Base-by-base conservation (phyloP, 2,888 invertebrate species). In the Leptinotarsa peninsularis region DNA sequence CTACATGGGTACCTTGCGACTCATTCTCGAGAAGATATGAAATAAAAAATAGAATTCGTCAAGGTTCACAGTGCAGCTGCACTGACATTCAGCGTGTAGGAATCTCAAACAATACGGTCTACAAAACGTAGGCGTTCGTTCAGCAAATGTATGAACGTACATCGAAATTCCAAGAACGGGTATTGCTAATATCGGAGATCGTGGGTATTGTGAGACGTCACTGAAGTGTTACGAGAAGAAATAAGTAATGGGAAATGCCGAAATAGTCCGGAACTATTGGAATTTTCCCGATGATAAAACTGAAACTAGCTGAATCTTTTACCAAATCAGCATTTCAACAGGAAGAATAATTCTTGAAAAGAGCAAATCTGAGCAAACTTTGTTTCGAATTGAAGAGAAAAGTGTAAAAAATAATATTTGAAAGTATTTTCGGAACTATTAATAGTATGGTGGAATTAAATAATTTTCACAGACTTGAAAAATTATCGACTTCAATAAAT, bases 31-130 rank as follows among this genome's bases (percentile, higher is more conserved):
- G 58, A n/a, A 14, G n/a, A 43, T n/a, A n/a, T 17, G n/a, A 4
- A 43, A 63, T 27, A n/a, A 33, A 63, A 63, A 63, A n/a, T 33
- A 5, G 63, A 63, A 63, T 63, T 63, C n/a, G 33, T 63, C 63
- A 63, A 63, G 63, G 63, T 63, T 33, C 33, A 63, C 3, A 63
- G 43, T 43, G 63, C 63, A 63, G 63, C 43, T 63, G 63, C 63
- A 63, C 21, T 63, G n/a, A n/a, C 63, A 63, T 63, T 63, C 63
- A 58, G 13, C 58, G 58, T 58, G 58, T 58, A 58, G 58, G 58
- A 58, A 58, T 58, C 23, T 58, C 14, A 21, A 43, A 58, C 58
- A 63, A 63, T 63, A 43, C 27, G n/a, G 33, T 63, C 17, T 27
- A 18, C 7, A 17, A 63, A 27, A 15, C 27, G 63, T 63, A 63